phyloP scores from a whole-genome alignment of 53 echinoderm and acorn worm species.

The Actinopyga echinites region DNA sequence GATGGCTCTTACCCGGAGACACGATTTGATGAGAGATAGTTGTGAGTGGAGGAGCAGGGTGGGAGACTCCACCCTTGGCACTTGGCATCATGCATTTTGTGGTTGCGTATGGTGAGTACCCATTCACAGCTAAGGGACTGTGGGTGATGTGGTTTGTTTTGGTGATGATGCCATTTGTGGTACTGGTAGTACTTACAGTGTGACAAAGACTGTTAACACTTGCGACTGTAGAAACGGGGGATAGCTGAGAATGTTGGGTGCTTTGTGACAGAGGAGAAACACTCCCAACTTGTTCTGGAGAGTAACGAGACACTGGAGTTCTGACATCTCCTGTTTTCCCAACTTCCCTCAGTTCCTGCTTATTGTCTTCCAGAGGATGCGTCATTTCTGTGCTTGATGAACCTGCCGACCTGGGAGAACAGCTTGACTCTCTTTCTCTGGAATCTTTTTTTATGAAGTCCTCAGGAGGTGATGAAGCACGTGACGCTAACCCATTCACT shows the following conservation, averaged over 20 bases:
- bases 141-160: background rate
- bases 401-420: background rate
- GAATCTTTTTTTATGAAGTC: background rate
- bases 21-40: background rate
- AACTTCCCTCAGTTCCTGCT: background rate
- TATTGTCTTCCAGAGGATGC: background rate
- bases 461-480: background rate
- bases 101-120: background rate
- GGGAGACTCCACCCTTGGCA: background rate
- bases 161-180: background rate
- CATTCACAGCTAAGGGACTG: background rate
- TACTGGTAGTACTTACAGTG: slow-evolving; percentile 10
- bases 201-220: background rate
- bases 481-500: slow-evolving; percentile 5
- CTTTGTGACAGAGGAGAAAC: background rate
- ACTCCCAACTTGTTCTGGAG: background rate
- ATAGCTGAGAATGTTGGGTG: background rate
- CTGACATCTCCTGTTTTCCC: background rate
- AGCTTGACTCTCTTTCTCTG: background rate
- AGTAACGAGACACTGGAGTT: background rate
- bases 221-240: background rate
- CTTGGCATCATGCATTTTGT: slow-evolving; percentile 26
- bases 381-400: background rate
- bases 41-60: background rate
- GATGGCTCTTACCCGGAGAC: background rate